Percentiles rank a stretch among this genome's conserved stretches.
Evolutionary conservation across 2,888 invertebrate genomes (phyloP).

Genomic region (Thymelicus lineola): DNA sequence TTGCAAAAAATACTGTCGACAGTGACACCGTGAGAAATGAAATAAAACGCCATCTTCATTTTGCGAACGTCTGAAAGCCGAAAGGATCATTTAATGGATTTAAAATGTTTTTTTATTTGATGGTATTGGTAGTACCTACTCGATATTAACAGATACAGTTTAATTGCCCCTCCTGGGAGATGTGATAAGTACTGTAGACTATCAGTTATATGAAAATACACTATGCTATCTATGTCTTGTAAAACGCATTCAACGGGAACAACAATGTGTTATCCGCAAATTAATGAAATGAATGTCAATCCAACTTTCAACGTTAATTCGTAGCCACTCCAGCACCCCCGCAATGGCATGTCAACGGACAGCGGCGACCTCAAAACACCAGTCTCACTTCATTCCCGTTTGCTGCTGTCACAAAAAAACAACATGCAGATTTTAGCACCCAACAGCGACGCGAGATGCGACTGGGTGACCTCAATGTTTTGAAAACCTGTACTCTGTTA

Average conservation of each 20-base stretch:
- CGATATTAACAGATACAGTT: no score
- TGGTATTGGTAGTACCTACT: neutral
- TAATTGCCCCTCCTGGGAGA: no score
- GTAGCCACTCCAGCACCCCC: neutral
- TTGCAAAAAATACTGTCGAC: conserved; percentile 17
- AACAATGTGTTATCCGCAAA: no score
- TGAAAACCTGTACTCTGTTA: conserved; percentile 50
- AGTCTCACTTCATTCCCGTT: neutral
- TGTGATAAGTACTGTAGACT: no score
- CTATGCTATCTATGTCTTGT: no score
- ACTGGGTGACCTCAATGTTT: conserved; percentile 38
- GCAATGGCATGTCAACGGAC: conserved; percentile 13
- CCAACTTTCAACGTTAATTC: no score
- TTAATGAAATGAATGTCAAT: no score
- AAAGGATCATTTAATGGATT: neutral
- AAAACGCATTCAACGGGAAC: no score
- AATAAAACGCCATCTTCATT: conserved; percentile 19
- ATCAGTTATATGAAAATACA: no score
- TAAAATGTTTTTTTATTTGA: neutral
- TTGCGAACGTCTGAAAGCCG: neutral
- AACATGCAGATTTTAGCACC: conserved; percentile 32
- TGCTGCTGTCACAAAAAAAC: conserved; percentile 6
- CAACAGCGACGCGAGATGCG: conserved; percentile 23
- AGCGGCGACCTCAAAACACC: conserved; percentile 9
- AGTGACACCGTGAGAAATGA: conserved; percentile 26